phyloP scores from a whole-genome alignment of 2,113 vertebrate genomes.

The Electrona antarctica region DNA sequence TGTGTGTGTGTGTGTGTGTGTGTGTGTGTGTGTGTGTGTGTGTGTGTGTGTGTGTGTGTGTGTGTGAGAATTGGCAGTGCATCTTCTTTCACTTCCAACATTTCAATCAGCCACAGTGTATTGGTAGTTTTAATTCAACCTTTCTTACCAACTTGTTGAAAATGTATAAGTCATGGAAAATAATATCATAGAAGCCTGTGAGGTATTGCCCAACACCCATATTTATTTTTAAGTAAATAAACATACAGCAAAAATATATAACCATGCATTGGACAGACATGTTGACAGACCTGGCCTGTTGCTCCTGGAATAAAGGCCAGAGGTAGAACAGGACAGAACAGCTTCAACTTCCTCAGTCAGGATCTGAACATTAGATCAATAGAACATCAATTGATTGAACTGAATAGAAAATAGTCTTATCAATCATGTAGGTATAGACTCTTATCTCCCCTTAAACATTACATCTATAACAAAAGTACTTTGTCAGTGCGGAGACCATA shows the following conservation, averaged over 20 bases:
- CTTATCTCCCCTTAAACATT: constrained; percentile 46
- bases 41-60: background rate
- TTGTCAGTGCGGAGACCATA: constrained; percentile 5
- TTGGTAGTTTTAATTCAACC: constrained; percentile 4
- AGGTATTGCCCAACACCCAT: constrained; percentile 53
- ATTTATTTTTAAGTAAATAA: constrained; percentile 77
- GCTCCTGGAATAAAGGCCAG: constrained; percentile 60
- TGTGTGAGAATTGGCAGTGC: background rate
- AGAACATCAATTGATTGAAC: constrained; percentile 58
- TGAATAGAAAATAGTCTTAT: constrained; percentile 60
- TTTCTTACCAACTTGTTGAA: constrained; percentile 1
- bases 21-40: too few species aligned
- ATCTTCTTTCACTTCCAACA: background rate
- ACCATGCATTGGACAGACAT: constrained; percentile 75
- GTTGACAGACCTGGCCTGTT: constrained; percentile 62
- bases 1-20: too few species aligned
- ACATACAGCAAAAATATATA: constrained; percentile 76
- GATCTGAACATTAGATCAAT: constrained; percentile 60
- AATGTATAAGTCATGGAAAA: constrained; percentile 13
- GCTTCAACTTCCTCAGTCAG: constrained; percentile 55
- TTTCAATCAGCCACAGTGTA: constrained; percentile 10
- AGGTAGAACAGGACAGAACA: constrained; percentile 75
- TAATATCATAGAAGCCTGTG: background rate
- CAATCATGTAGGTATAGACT: constrained; percentile 29
- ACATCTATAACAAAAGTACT: constrained; percentile 55